A percentile compares a stretch with the other conserved stretches of the same genome.
phyloP scores from a whole-genome alignment of 2,888 invertebrate genomes.

The Agrochola litura region DNA sequence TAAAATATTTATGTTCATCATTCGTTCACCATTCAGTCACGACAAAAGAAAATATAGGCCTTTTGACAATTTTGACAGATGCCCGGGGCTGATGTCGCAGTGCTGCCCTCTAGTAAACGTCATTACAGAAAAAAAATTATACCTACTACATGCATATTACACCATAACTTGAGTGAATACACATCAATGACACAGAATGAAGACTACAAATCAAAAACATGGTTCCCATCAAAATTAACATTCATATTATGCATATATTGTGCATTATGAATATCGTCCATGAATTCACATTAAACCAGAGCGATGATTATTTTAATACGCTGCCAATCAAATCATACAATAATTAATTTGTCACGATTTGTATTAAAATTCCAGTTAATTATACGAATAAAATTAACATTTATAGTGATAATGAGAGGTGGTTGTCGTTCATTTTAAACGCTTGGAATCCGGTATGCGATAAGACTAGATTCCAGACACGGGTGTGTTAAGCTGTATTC shows the following conservation, averaged over 20 bases:
- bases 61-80: no score
- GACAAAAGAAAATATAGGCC: no score
- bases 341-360: slow-evolving; percentile 77
- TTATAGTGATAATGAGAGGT: slow-evolving; percentile 44
- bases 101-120: no score
- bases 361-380: slow-evolving; percentile 65
- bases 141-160: not conserved
- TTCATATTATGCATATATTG: slow-evolving; percentile 55
- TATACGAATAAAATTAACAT: slow-evolving; percentile 63
- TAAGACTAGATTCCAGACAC: slow-evolving; percentile 35
- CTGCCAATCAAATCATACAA: slow-evolving; percentile 70
- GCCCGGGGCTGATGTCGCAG: no score
- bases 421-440: slow-evolving; percentile 51
- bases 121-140: no score
- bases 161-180: slow-evolving; percentile 1
- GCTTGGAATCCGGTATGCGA: slow-evolving; percentile 48
- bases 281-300: slow-evolving; percentile 48
- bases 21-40: no score
- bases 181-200: slow-evolving; percentile 27
- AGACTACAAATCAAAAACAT: slow-evolving; percentile 22
- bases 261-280: slow-evolving; percentile 53
- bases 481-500: slow-evolving; percentile 3
- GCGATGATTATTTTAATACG: slow-evolving; percentile 62
- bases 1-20: no score
- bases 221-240: slow-evolving; percentile 48